A percentile compares a stretch with the other conserved stretches of the same genome.
Evolutionary conservation across 2,888 invertebrate genomes (phyloP).

Genomic region (Dicranocentrus wangi): DNA sequence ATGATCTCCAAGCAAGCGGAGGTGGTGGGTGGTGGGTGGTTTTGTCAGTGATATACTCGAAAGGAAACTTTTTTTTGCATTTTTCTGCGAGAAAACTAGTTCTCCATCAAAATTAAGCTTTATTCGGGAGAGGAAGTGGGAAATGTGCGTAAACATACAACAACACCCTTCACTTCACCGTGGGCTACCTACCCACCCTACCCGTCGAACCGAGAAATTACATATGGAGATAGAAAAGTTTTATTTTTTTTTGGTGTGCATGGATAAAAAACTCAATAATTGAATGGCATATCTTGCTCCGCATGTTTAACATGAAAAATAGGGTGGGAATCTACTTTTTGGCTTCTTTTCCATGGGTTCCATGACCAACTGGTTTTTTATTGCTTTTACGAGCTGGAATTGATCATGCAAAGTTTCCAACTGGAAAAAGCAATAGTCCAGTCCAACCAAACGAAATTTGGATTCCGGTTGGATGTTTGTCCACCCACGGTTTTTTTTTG

Average conservation of each 20-base stretch:
- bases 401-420: constrained; percentile 26
- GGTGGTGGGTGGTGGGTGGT: too few species aligned
- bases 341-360: neutral
- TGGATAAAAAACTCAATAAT: neutral
- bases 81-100: too few species aligned
- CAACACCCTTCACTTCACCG: too few species aligned
- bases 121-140: too few species aligned
- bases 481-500: neutral
- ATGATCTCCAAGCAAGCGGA: too few species aligned
- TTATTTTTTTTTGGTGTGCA: too few species aligned
- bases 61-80: neutral
- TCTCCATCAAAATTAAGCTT: too few species aligned
- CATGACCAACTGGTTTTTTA: constrained; percentile 17
- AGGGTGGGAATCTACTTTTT: neutral
- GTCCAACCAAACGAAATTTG: neutral
- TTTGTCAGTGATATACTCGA: neutral
- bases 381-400: constrained; percentile 25
- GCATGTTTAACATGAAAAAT: neutral
- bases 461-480: neutral
- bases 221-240: neutral
- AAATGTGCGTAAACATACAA: too few species aligned
- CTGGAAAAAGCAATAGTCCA: neutral
- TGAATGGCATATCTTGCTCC: neutral
- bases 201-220: neutral
- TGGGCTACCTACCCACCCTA: neutral